Evolutionary conservation across 2,797 vertebrate species (phyloP), one percentile per base, ranked within the genome.

Genomic region (Pangasius krempfi): DNA sequence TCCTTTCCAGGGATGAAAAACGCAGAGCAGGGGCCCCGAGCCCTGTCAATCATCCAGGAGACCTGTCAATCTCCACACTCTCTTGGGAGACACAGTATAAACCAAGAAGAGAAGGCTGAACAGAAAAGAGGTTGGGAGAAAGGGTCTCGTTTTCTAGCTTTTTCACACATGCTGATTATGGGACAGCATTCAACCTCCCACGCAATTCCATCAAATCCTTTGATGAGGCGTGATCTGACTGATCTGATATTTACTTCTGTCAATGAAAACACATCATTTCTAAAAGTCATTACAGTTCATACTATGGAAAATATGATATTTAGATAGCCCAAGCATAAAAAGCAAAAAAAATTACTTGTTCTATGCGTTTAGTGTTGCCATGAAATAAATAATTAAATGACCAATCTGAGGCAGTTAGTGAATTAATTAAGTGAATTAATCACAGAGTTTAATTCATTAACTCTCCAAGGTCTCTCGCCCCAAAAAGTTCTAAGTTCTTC

Each of bases 31-130:
- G 91, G 89, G 91, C 56, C 22, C 81, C 13, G 27, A 89, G 90
- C 83, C 84, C 92, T 93, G 94, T 95, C 95, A 89, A 93, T 96
- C 95, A 95, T 93, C 92, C 89, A 89, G 18, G 90, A 92, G 81
- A 92, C 88, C 93, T 94, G 94, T 95, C 95, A 95, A 94, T 91
- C 89, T 81, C 13, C 89, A 86, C 52, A 84, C 75, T 85, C 89
- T 73, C 81, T 72, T 5, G 88, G 86, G 88, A 87, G 66, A 75
- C 66, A 37, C n/a, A 89, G 78, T 80, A 30, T 27, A 2, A 66
- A 30, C 40, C 60, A 64, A 4, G 5, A 79, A 85, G 85, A 84
- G 75, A 85, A 87, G 85, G 90, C 90, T 91, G 89, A 88, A 91
- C 90, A 88, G 92, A 90, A 91, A 90, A 92, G 88, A 88, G 90